Evolutionary conservation across 1,140 invertebrate genomes (phyloP).

Genomic region (Solen grandis): DNA sequence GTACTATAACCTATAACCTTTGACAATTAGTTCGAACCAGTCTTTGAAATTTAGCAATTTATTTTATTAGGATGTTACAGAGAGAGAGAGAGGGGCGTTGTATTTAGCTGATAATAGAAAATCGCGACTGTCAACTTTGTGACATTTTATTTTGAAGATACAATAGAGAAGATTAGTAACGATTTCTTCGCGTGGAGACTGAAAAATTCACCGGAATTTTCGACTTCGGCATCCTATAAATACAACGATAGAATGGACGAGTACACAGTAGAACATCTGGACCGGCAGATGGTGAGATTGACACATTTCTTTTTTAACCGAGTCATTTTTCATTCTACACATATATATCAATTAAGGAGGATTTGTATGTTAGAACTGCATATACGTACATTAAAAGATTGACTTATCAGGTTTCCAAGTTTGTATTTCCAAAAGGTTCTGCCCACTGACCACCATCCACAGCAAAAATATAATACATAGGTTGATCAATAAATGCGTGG

Average conservation of each 20-base stretch:
- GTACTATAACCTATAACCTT: no score
- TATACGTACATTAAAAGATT: constrained; percentile 65
- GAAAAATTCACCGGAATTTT: constrained; percentile 64
- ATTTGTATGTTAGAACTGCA: background rate
- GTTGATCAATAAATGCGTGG: no score
- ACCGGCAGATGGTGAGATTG: constrained; percentile 50
- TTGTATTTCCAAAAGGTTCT: constrained; percentile 78
- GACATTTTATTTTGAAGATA: constrained; percentile 2
- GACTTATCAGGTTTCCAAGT: constrained; percentile 64
- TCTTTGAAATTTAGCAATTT: no score
- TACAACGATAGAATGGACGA: constrained; percentile 65
- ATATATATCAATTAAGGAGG: background rate
- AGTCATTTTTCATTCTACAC: background rate
- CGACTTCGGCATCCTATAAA: constrained; percentile 53
- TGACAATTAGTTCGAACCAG: no score
- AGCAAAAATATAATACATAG: no score
- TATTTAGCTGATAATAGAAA: no score
- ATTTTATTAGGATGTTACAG: no score
- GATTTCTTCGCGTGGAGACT: constrained; percentile 68
- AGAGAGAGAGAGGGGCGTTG: no score
- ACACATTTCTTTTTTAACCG: background rate
- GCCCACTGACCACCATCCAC: constrained; percentile 81
- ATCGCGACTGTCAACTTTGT: no score
- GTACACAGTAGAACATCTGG: constrained; percentile 52
- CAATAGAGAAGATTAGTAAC: constrained; percentile 51